A percentile compares a stretch with the other conserved stretches of the same genome.
phyloP scores from a whole-genome alignment of 1,140 invertebrate genomes.

The Sycobia sp. region DNA sequence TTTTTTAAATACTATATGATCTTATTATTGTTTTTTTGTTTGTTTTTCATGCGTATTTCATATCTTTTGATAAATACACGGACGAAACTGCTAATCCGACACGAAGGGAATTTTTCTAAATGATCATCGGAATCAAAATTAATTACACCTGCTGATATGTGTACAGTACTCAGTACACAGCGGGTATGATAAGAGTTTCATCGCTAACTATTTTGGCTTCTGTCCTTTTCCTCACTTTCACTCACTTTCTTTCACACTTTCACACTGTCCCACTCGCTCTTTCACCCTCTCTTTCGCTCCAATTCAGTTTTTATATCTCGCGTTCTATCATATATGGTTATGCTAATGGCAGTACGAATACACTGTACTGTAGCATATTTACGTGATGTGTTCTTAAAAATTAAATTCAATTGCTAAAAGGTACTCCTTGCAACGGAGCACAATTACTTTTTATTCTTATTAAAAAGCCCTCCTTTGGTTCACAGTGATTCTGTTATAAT shows the following conservation, averaged over 20 bases:
- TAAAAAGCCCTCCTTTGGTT: background rate
- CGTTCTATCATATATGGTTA: no score
- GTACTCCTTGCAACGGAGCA: background rate
- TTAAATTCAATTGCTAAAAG: conserved; percentile 10
- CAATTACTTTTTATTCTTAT: background rate
- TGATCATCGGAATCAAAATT: conserved; percentile 47
- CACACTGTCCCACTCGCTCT: conserved; percentile 10
- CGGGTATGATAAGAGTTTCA: conserved; percentile 35
- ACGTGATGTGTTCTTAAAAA: conserved; percentile 25
- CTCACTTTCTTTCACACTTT: background rate
- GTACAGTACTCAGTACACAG: conserved; percentile 41
- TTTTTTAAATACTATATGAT: conserved; percentile 26
- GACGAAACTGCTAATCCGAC: conserved; percentile 53
- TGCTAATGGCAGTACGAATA: conserved; percentile 54
- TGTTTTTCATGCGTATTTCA: conserved; percentile 41
- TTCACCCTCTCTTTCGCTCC: conserved; percentile 6
- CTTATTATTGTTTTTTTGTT: conserved; percentile 24
- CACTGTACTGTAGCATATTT: conserved; percentile 43
- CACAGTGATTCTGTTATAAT: background rate
- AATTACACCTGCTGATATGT: conserved; percentile 39
- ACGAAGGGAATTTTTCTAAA: conserved; percentile 46
- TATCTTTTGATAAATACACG: conserved; percentile 53
- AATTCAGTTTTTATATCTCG: conserved; percentile 1
- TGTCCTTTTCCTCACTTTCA: conserved; percentile 8
- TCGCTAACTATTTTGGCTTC: conserved; percentile 45